Conservation (phyloP, 2,113 vertebrate species). For the Merops nubicus region DNA sequence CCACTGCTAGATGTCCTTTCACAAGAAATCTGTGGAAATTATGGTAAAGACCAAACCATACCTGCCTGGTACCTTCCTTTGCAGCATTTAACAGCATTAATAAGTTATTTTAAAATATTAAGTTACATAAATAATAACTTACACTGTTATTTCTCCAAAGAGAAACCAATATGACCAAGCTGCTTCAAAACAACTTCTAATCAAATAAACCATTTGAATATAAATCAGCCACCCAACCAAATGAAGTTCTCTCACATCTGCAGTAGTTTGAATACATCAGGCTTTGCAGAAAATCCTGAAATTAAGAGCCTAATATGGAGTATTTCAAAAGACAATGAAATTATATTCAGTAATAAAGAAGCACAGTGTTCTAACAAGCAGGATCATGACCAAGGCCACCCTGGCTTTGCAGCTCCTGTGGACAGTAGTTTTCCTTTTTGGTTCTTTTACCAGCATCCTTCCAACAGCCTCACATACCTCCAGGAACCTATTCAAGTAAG, state of each 20-base stretch:
- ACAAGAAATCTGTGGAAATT: accelerated
- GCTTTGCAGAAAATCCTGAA: neutral
- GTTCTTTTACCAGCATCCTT: neutral
- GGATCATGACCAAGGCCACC: neutral
- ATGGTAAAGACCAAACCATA: neutral
- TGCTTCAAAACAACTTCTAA: neutral
- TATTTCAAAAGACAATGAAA: neutral
- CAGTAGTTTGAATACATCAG: neutral
- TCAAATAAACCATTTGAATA: neutral
- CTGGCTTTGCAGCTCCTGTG: neutral
- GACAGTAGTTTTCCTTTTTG: neutral
- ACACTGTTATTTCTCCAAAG: neutral
- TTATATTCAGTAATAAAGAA: neutral
- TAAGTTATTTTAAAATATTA: neutral
- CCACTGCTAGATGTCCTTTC: neutral
- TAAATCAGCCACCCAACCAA: neutral
- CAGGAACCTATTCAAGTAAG: neutral
- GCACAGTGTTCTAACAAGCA: neutral
- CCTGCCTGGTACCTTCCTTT: neutral
- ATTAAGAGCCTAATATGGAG: neutral
- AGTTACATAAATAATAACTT: neutral
- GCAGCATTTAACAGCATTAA: neutral
- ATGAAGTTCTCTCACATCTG: neutral
- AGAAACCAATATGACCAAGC: neutral
- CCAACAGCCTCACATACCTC: neutral